Base-by-base conservation (phyloP, 2,797 vertebrate species). In the Myotis vivesi region DNA sequence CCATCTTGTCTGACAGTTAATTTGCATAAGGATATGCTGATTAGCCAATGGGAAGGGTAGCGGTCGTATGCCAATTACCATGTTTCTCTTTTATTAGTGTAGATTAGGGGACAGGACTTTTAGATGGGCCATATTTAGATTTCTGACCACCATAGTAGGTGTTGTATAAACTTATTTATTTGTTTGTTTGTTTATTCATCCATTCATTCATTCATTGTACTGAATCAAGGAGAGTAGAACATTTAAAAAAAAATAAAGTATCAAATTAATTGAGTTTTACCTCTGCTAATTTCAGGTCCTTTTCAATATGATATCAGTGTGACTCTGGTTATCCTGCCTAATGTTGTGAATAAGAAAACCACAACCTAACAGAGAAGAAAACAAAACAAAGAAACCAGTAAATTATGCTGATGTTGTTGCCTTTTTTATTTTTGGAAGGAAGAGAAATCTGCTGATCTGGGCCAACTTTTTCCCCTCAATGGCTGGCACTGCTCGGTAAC, bases 341-440 rank as follows among this genome's bases (percentile, higher is more conserved):
- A 91, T 95, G 25, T 95, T 92, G 25, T 87, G 84, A 91, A 36
- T 83, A 83, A 87, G 88, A 92, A 96, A 95, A 72, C 77, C 77
- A 89, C 72, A 89, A 82, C 9, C 71, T 89, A 95, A 95, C 89
- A 87, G 55, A 89, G 51, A 64, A 87, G 59, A 90, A 79, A 68
- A 85, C 57, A 59, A 83, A n/a, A 51, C 13, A 49, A 76, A 77
- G 71, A 75, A 95, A 91, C 72, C 36, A 76, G 73, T 95, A 89
- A 91, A 96, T 96, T 95, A 93, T 86, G 59, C 62, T 93, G 92
- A 93, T 94, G 71, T 83, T 92, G 64, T 96, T 95, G 88, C 41
- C 76, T 82, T 93, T 91, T 80, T 77, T 85, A 86, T 77, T 94
- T 94, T 94, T 95, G 73, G 81, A 73, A 95, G 71, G n/a, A 91